Base-by-base conservation (phyloP, 2,888 invertebrate genomes). In the Drosophila fungiperda region DNA sequence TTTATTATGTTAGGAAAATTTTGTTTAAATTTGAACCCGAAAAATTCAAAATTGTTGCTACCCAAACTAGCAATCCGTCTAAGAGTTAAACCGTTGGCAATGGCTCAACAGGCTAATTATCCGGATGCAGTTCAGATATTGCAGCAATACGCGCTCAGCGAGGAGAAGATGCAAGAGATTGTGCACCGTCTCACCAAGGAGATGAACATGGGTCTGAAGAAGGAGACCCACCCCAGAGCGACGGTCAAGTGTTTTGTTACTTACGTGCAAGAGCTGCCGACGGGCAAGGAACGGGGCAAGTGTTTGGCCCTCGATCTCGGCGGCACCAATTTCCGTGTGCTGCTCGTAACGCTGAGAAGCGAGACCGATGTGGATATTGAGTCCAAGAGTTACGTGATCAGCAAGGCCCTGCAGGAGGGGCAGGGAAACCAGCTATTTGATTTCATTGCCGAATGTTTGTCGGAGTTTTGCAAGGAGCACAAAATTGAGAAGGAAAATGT, bases 291-390 rank as follows among this genome's bases (percentile, higher is more conserved):
- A 94, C 94, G 95, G 55, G 99, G 99, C 65, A 97, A 97, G 94
- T 99, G 97, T 93, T 94, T 99, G 92, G 99, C 99, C 0, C 94
- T 99, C 84, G 99, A 99, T 94, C 95, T 99, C 91, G 99, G 99
- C 53, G 99, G 99, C 40, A 99, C 99, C 29, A 99, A 99, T 93
- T 99, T 99, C 94, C 95, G 99, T 78, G 98, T 99, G 1, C 94
- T 99, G 66, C 94, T 98, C 66, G 97, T 99, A 90, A 96, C 96
- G 78, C 94, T 99, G 86, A 80, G 80, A 1, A 95, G 96, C 59
- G 96, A 95, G 50, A 95, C 95, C 61, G 95, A 96, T 79, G 97
- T 97, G 89, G 96, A 97, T 83, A 98, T 98, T 97, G 95, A 96
- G 91, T 97, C 98, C 72, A 98, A 98, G 94, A 98, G 98, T 90